phyloP scores from a whole-genome alignment of 2,113 vertebrate genomes.

The Lampris incognitus region DNA sequence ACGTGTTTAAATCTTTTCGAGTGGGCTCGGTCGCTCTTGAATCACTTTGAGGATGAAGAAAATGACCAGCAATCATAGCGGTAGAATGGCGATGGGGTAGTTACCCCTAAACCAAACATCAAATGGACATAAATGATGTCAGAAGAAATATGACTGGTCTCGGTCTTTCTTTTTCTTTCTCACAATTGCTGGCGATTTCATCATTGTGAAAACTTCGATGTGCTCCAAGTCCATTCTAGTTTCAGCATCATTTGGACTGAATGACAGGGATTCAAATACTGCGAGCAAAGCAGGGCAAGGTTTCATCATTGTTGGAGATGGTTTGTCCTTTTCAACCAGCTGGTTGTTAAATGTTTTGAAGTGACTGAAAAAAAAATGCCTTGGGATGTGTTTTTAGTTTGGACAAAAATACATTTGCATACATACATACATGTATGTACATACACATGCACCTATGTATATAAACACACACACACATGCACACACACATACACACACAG shows the following conservation, averaged over 20 bases:
- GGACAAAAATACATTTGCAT: slow-evolving; percentile 34
- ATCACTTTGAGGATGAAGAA: not conserved
- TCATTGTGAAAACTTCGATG: slow-evolving; percentile 56
- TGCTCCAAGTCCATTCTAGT: slow-evolving; percentile 60
- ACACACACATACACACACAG: slow-evolving; percentile 26
- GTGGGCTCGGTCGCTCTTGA: not conserved
- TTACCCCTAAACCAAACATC: slow-evolving; percentile 31
- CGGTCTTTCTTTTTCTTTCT: slow-evolving; percentile 36
- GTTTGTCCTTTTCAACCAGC: slow-evolving; percentile 51
- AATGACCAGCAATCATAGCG: not conserved
- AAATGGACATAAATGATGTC: slow-evolving; percentile 29
- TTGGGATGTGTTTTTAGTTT: slow-evolving; percentile 58
- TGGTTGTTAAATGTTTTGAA: slow-evolving; percentile 66
- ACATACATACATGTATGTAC: slow-evolving; percentile 18
- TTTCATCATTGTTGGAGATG: slow-evolving; percentile 67
- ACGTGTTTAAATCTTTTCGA: not conserved
- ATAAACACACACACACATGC: slow-evolving; percentile 37
- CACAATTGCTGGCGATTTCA: slow-evolving; percentile 70
- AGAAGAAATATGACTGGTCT: slow-evolving; percentile 47
- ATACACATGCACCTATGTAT: slow-evolving; percentile 1
- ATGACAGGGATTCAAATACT: slow-evolving; percentile 64
- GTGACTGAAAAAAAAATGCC: slow-evolving; percentile 56
- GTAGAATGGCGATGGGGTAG: not conserved
- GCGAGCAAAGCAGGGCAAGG: slow-evolving; percentile 60
- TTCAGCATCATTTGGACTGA: slow-evolving; percentile 66